A percentile compares a stretch with the other conserved stretches of the same genome.
These are phyloP conservation scores for Cercocebus atys DNA, from an alignment of 2,113 vertebrate species.

Conservation along the genomic window DNA sequence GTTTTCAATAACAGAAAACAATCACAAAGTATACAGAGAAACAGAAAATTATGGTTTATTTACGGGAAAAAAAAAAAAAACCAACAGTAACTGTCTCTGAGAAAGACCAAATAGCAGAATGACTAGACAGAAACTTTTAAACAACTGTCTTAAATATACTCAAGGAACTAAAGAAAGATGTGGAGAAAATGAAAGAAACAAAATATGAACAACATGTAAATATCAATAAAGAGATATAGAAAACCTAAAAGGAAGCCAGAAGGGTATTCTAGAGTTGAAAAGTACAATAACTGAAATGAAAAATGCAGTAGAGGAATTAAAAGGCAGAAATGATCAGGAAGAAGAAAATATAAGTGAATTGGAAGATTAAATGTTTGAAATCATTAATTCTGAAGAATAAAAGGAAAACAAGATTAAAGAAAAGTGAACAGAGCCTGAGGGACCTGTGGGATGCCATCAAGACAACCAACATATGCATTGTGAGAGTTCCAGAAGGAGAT, in stretches of 20 bases:
- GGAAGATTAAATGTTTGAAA: neutral
- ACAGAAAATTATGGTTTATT: neutral
- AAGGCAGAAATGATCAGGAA: too few relatives aligned
- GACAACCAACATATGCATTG: neutral
- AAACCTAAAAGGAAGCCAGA: too few relatives aligned
- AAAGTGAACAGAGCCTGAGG: neutral
- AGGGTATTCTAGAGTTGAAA: neutral
- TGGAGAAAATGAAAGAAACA: neutral
- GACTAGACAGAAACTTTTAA: neutral
- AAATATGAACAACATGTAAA: neutral
- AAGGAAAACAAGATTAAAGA: neutral
- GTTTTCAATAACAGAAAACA: neutral
- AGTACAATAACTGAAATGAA: neutral
- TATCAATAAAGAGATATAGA: too few relatives aligned
- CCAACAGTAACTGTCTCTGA: neutral
- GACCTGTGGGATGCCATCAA: neutral
- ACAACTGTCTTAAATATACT: neutral
- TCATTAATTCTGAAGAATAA: neutral
- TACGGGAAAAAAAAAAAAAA: neutral
- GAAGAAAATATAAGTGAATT: too few relatives aligned
- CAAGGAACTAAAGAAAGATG: neutral
- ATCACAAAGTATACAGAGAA: neutral
- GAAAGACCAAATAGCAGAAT: conserved; percentile 47
- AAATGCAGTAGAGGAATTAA: neutral
- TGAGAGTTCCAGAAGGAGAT: neutral